Percentiles rank a stretch among this genome's conserved stretches.
These are phyloP conservation scores for Chiridota heheva DNA, from an alignment of 35 echinoderm and acorn worm species.

Conservation along the genomic window DNA sequence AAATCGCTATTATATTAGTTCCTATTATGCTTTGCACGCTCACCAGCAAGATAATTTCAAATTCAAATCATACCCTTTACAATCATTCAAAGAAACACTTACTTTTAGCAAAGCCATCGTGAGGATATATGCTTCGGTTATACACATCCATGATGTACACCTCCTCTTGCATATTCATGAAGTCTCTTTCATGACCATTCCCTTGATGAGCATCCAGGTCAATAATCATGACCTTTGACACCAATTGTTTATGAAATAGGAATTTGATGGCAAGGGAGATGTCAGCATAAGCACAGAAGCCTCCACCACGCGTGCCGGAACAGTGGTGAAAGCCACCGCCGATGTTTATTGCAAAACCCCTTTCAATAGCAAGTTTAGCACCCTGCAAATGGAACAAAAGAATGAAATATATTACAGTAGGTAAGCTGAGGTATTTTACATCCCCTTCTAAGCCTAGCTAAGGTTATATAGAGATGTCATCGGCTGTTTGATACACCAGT, in stretches of 20 bases:
- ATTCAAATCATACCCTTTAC: neutral
- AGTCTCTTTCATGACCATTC: conserved; percentile 93
- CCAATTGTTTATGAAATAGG: conserved; percentile 49
- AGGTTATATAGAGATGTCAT: neutral
- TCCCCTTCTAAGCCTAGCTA: neutral
- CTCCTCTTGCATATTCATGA: conserved; percentile 66
- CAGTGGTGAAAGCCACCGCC: conserved; percentile 97
- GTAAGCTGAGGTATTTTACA: neutral
- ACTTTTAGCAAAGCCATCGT: conserved; percentile 96
- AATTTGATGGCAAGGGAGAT: conserved; percentile 88
- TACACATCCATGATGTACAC: conserved; percentile 97
- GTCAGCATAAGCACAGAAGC: conserved; percentile 98
- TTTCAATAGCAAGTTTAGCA: conserved; percentile 89
- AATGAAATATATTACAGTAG: neutral
- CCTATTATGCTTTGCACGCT: neutral
- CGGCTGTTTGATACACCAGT: neutral
- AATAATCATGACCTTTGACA: conserved; percentile 88
- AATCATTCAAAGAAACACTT: neutral
- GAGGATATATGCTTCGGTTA: conserved; percentile 89
- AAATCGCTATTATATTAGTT: too few species aligned
- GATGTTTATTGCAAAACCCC: conserved; percentile 95
- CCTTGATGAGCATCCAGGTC: conserved; percentile 95
- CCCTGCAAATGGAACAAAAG: conserved; percentile 43
- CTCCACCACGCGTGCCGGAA: conserved; percentile 80
- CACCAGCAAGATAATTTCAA: neutral